Evolutionary conservation across 2,113 vertebrate genomes (phyloP), one percentile per base, ranked within the genome.

Genomic region (Turdus rufiventris): DNA sequence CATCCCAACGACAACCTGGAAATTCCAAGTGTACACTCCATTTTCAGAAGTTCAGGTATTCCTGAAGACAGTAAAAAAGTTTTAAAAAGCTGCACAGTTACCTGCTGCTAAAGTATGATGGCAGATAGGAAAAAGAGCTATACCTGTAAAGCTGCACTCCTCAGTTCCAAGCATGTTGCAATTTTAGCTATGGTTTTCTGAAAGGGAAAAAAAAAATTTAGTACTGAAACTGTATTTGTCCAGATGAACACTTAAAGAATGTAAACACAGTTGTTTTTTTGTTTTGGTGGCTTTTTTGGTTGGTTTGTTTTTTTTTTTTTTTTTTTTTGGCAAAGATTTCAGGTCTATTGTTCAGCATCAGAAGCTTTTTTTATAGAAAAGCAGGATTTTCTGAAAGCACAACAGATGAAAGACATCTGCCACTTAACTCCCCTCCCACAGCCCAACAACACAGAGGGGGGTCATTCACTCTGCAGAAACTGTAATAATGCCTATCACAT

Each of bases 161-260:
- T 98, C 97, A 99, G 98, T 97, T 99, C 99, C 97, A 99, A 98
- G 92, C 99, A 99, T 98, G 99, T 98, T 97, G 99, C 98, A 96
- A 99, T 98, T 97, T 99, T 99, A 83, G 98, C 99, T 97, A 99
- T 97, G 42, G 98, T 99, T 98, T 99, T 99, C 99, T 99, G 96
- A 40, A 97, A 94, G 23, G 34, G 23, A 88, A 88, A 90, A 61
- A 12, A 70, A 13, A 33, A 9, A 42, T 25, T 86, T 76, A 76
- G 29, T 21, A 29, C 8, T 66, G 42, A 85, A 94, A 72, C 8
- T 16, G 20, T n/a, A n/a, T 73, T 66, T 29, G 34, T 75, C 33
- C 88, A 83, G 67, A 85, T 31, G 86, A 45, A 76, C 26, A 63
- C 20, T 78, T 23, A 63, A 93, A 74, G 13, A 81, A 80, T 10